A percentile compares a stretch with the other conserved stretches of the same genome.
Evolutionary conservation across 2,797 vertebrate species (phyloP).

Genomic region (Echiichthys vipera): DNA sequence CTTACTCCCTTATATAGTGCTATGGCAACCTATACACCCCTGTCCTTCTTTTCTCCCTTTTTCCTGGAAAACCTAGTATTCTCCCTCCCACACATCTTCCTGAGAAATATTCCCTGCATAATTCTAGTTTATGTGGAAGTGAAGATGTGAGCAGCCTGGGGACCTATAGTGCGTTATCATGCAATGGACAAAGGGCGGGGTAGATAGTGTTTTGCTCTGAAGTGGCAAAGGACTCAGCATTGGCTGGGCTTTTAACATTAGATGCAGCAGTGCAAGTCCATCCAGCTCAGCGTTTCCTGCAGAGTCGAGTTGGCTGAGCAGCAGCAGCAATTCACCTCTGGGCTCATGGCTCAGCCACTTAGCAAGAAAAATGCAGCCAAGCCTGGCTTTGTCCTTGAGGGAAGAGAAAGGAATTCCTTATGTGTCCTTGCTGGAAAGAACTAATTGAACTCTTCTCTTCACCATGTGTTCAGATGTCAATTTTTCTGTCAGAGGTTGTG

Average conservation of each 20-base stretch:
- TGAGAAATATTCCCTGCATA: conserved; percentile 29
- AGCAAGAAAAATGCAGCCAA: conserved; percentile 59
- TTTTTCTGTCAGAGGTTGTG: conserved; percentile 22
- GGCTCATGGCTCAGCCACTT: conserved; percentile 64
- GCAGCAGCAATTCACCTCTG: conserved; percentile 69
- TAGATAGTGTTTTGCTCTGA: conserved; percentile 41
- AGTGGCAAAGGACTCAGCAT: conserved; percentile 44
- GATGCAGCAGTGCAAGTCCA: conserved; percentile 48
- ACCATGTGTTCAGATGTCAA: conserved; percentile 36
- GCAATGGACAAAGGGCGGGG: conserved; percentile 37
- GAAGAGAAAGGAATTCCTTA: conserved; percentile 39
- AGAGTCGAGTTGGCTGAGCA: conserved; percentile 63
- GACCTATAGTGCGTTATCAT: conserved; percentile 32
- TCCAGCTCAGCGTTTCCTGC: conserved; percentile 72
- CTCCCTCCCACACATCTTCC: conserved; percentile 57
- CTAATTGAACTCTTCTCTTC: conserved; percentile 43
- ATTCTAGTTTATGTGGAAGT: conserved; percentile 31
- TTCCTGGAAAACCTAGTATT: conserved; percentile 50
- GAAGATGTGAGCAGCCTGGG: conserved; percentile 24
- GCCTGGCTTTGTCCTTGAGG: conserved; percentile 62
- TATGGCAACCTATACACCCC: conserved; percentile 71
- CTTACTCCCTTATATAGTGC: conserved; percentile 60
- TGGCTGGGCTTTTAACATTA: conserved; percentile 55
- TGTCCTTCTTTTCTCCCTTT: conserved; percentile 32
- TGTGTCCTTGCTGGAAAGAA: conserved; percentile 49